Evolutionary conservation across 1,140 invertebrate genomes (phyloP), one percentile per base, ranked within the genome.

Genomic region (Yoshiicerus persimilis): DNA sequence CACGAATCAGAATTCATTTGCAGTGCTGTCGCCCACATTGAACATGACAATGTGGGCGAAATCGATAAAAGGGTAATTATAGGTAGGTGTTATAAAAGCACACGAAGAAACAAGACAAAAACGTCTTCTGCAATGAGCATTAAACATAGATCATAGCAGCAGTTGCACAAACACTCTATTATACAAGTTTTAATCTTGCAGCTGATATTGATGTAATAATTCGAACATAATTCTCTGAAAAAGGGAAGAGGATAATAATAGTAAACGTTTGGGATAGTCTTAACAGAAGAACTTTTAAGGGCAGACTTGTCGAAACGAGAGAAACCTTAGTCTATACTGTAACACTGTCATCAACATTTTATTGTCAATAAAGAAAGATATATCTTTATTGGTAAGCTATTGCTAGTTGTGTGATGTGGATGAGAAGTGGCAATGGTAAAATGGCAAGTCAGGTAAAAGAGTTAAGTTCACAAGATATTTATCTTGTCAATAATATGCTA

Each of bases 21-120:
- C 27, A 77, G 70, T 36, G 9, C 23, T 32, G 30, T 80, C 75
- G 75, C 75, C 75, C 75, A 80, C 75, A 34, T n/a, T 80, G n/a
- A 11, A 36, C 20, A 36, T n/a, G 75, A 36, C 75, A 10, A 80
- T n/a, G 32, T 80, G 75, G 75, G 75, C 75, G 75, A 80, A 34
- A 80, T 34, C 34, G 75, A 80, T 80, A 80, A 80, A 80, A 80
- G 34, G 75, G 75, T 80, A 80, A 80, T 80, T 80, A 80, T 80
- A 80, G 75, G 75, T 80, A 80, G 30, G 34, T 34, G 75, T 80
- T 34, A 36, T 34, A 80, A 80, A 80, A 38, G 36, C 75, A 32
- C 32, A 80, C 30, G 32, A 36, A 36, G 75, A 38, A 32, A 80
- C 75, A 34, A 80, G 20, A 80, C 16, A 80, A 80, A 77, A 36